Conservation (phyloP, 2,888 invertebrate species). For the Lissonota sp. region DNA sequence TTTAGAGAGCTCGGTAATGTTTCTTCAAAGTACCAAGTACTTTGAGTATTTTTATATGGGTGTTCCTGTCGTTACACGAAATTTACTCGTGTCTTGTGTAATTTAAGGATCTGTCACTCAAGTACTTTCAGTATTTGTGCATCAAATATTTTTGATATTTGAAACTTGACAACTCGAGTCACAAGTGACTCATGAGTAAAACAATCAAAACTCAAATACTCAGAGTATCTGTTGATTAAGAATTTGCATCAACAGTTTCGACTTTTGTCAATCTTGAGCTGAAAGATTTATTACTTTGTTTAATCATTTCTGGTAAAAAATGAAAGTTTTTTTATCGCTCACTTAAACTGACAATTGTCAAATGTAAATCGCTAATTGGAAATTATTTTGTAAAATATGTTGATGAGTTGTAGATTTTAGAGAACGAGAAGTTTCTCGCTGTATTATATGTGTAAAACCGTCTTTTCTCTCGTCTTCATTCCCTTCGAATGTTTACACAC, state of each 20-base stretch:
- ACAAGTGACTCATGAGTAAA: not conserved
- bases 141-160: no score
- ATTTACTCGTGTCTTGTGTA: no score
- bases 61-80: no score
- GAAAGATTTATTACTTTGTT: not conserved
- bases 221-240: not conserved
- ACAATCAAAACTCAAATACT: not conserved
- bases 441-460: no score
- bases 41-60: no score
- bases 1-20: no score
- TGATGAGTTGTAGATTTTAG: conserved; percentile 7
- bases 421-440: conserved; percentile 11
- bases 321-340: not conserved
- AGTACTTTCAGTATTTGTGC: no score
- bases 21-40: no score
- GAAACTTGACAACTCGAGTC: no score
- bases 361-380: conserved; percentile 1
- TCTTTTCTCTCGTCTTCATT: not conserved
- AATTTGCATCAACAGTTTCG: not conserved
- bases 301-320: not conserved
- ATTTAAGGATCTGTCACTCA: no score
- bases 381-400: not conserved
- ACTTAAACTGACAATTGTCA: not conserved
- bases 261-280: not conserved
- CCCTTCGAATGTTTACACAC: conserved; percentile 49